These are phyloP conservation scores for Bergia puertoricense DNA, from an alignment of 92 coral and sea anemone species.

Conservation along the genomic window DNA sequence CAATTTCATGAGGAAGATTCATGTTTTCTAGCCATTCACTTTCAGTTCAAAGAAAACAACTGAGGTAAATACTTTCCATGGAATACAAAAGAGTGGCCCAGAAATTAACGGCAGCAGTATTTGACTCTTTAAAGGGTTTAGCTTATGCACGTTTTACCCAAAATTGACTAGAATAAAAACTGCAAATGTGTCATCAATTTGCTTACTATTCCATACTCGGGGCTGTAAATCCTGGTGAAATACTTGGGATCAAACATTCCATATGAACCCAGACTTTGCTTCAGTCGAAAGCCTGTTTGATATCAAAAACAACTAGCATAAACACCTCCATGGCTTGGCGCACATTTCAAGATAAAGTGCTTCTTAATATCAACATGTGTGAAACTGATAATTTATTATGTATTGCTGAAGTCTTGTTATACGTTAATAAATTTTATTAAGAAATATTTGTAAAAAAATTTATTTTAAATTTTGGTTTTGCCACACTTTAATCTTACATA, in stretches of 20 bases:
- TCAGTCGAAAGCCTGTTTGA: constrained; percentile 48
- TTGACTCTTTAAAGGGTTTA: constrained; percentile 27
- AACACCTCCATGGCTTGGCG: constrained; percentile 12
- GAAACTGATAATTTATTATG: too few species aligned
- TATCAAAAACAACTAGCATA: constrained; percentile 31
- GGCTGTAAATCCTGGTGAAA: constrained; percentile 45
- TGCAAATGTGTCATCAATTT: constrained; percentile 46
- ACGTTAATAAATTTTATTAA: too few species aligned
- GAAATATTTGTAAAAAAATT: too few species aligned
- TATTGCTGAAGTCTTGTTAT: too few species aligned
- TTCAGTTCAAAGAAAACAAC: constrained; percentile 13
- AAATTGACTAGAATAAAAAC: constrained; percentile 28
- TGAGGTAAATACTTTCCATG: neutral
- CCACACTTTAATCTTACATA: too few species aligned
- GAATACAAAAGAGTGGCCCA: constrained; percentile 23
- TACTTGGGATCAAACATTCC: constrained; percentile 51
- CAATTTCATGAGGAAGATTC: neutral
- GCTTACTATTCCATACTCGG: constrained; percentile 51
- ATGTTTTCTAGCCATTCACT: constrained; percentile 1
- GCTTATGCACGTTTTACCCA: constrained; percentile 37
- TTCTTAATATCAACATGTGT: neutral
- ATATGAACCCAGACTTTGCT: constrained; percentile 46
- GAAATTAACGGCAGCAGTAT: constrained; percentile 24
- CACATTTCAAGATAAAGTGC: constrained; percentile 7
- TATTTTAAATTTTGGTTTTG: too few species aligned